Base-by-base conservation (phyloP, 2,113 vertebrate genomes). In the Oxyura jamaicensis region DNA sequence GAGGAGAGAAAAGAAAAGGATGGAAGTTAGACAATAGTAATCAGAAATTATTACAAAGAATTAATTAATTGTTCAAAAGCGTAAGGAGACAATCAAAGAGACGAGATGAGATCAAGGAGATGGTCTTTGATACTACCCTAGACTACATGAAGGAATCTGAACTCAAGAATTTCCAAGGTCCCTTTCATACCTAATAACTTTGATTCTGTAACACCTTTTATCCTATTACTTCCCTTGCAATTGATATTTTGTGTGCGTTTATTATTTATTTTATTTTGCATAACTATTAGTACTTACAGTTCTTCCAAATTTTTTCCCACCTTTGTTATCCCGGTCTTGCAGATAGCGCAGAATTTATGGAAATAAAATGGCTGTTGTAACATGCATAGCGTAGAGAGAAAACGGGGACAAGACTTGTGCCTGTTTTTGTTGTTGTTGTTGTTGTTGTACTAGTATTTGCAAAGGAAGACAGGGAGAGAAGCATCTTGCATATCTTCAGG, bases 11-110 rank as follows among this genome's bases (percentile, higher is more conserved):
- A 93, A 79, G 95, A 63, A 86, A 82, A 96, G 95, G 92, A 71
- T 48, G 90, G 96, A 96, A 97, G 84, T 91, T 83, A 97, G 97
- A 91, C 68, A 97, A 95, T 81, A 94, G 76, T 95, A 94, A 93
- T 97, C 89, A 97, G 96, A 97, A 96, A 83, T 94, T 18, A 93
- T 96, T 97, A 80, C 77, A 82, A 91, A 46, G 91, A 96, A 88
- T 94, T 86, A 97, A 90, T 93, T 87, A 93, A 95, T 92, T 96
- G 94, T 88, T 97, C 69, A 88, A 79, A 97, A 91, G 67, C 74
- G 67, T 73, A 85, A 59, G 31, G 72, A 93, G 78, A 88, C 82
- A 97, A 66, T 97, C 96, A 96, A 95, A 86, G 92, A 93, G 92
- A 95, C 80, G 85, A 95, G 81, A 62, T 93, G 84, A 93, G 67